A percentile compares a stretch with the other conserved stretches of the same genome.
These are phyloP conservation scores for Gymnogyps californianus DNA, from an alignment of 2,113 vertebrate species.

Conservation along the genomic window DNA sequence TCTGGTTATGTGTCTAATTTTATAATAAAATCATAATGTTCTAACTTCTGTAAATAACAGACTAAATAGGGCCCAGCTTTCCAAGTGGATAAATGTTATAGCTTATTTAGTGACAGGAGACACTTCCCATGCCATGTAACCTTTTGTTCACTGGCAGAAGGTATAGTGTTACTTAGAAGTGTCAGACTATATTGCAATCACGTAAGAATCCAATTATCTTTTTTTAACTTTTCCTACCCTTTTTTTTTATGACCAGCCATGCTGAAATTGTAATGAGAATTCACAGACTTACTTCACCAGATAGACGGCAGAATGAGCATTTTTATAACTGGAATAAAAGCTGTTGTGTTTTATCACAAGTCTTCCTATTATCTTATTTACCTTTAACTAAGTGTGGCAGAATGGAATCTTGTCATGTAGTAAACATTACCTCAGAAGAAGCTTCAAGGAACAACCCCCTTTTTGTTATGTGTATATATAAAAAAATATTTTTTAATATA, in stretches of 20 bases:
- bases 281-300: neutral
- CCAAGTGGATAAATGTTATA: neutral
- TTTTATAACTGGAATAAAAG: conserved; percentile 5
- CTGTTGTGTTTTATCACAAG: neutral
- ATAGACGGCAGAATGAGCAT: neutral
- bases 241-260: neutral
- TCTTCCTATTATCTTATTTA: neutral
- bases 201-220: neutral
- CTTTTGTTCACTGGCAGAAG: neutral
- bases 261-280: neutral
- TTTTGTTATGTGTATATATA: neutral
- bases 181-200: neutral
- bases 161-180: neutral
- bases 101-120: neutral
- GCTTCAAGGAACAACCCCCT: neutral
- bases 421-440: neutral
- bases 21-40: neutral
- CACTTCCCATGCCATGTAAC: neutral
- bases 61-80: neutral
- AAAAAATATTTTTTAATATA: neutral
- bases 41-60: neutral
- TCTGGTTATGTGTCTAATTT: neutral
- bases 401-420: neutral
- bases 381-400: neutral
- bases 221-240: neutral